These are phyloP conservation scores for Heliopora coerulea DNA, from an alignment of 92 coral and sea anemone genomes.

Conservation along the genomic window DNA sequence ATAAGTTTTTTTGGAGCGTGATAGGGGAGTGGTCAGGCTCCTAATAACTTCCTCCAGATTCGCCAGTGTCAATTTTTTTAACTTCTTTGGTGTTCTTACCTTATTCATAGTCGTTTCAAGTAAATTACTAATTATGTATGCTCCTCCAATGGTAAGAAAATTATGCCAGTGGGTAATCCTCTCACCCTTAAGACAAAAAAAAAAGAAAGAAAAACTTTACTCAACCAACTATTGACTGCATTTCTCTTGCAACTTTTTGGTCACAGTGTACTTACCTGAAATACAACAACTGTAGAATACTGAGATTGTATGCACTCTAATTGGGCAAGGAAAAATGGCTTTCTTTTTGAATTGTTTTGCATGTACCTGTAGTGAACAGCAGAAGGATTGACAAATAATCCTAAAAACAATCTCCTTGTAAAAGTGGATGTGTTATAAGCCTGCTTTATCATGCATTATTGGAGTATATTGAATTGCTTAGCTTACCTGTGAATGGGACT, in stretches of 20 bases:
- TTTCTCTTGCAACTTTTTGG: too few species aligned
- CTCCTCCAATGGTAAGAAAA: conserved; percentile 59
- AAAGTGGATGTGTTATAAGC: too few species aligned
- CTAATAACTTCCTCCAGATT: too few species aligned
- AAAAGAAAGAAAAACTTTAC: not conserved
- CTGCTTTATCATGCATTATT: too few species aligned
- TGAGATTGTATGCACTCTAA: conserved; percentile 51
- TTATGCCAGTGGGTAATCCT: conserved; percentile 63
- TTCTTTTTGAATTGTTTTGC: conserved; percentile 27
- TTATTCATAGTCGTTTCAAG: conserved; percentile 76
- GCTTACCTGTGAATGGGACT: conserved; percentile 75
- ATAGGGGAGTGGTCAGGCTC: too few species aligned
- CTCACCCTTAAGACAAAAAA: conserved; percentile 53
- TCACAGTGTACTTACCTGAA: conserved; percentile 58
- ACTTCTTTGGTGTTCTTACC: too few species aligned
- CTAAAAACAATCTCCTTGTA: too few species aligned
- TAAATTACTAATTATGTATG: conserved; percentile 52
- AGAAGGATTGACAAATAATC: too few species aligned
- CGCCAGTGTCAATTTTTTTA: too few species aligned
- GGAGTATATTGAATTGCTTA: not conserved
- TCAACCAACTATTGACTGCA: not conserved
- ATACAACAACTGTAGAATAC: conserved; percentile 52
- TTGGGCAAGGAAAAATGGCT: conserved; percentile 77
- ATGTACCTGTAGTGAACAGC: too few species aligned
- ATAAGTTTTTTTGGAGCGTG: too few species aligned